These are phyloP conservation scores for Tetramorium parvispinum DNA, from an alignment of 1,140 invertebrate genomes.

Conservation along the genomic window DNA sequence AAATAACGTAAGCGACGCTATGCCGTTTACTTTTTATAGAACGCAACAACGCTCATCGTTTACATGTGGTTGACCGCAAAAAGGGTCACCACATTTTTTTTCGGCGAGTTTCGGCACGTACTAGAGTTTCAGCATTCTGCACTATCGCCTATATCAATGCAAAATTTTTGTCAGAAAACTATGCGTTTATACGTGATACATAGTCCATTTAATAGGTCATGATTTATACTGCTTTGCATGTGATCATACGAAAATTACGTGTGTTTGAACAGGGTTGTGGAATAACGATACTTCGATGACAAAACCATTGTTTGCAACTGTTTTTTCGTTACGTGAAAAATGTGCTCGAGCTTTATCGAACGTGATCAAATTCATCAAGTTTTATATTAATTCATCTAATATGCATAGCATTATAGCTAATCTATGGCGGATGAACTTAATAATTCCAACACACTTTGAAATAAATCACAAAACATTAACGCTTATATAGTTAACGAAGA, in stretches of 20 bases:
- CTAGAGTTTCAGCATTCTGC: constrained; percentile 5
- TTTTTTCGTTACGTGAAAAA: constrained; percentile 16
- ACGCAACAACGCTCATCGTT: constrained; percentile 16
- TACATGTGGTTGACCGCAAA: constrained; percentile 40
- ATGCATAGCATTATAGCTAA: neutral
- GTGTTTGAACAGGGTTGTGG: constrained; percentile 6
- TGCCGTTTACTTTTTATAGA: constrained; percentile 36
- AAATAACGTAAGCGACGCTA: constrained; percentile 17
- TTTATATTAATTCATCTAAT: neutral
- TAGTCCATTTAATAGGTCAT: constrained; percentile 41
- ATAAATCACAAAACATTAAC: constrained; percentile 17
- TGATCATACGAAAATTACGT: constrained; percentile 37
- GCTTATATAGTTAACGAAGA: neutral
- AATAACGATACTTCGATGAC: constrained; percentile 5
- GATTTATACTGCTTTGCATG: constrained; percentile 33
- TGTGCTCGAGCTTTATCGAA: neutral
- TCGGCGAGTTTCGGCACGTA: constrained; percentile 23
- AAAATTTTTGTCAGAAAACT: constrained; percentile 30
- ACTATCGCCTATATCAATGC: neutral
- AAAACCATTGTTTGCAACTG: neutral
- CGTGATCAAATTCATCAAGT: neutral
- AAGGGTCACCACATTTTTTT: constrained; percentile 25
- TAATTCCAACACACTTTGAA: constrained; percentile 13
- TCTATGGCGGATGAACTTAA: neutral
- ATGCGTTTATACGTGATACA: neutral